Evolutionary conservation across 1,140 invertebrate genomes (phyloP).

Genomic region (Dendroctonus ponderosae): DNA sequence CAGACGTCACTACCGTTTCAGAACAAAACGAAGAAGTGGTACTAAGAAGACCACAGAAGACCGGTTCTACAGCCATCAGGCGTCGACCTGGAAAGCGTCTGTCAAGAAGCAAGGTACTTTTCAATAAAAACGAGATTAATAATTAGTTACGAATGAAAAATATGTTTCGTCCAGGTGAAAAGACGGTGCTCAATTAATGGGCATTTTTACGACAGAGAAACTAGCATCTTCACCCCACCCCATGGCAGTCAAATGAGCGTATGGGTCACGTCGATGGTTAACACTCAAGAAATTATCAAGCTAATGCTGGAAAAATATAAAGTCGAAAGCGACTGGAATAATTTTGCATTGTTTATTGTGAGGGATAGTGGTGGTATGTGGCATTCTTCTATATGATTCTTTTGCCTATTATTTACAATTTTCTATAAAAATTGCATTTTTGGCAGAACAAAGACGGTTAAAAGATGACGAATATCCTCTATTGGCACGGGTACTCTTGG

Average conservation of each 20-base stretch:
- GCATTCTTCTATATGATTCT: too few species aligned
- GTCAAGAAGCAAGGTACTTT: constrained; percentile 61
- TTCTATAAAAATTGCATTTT: constrained; percentile 13
- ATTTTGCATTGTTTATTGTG: constrained; percentile 81
- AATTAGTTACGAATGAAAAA: neutral
- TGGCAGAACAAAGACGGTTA: constrained; percentile 71
- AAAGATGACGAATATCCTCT: constrained; percentile 78
- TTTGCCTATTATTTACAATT: too few species aligned
- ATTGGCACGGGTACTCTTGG: constrained; percentile 71
- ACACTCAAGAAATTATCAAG: constrained; percentile 79
- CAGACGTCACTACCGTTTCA: constrained; percentile 46
- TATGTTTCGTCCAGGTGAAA: constrained; percentile 52
- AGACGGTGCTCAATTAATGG: constrained; percentile 84
- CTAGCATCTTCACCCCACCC: constrained; percentile 82
- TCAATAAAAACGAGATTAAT: neutral
- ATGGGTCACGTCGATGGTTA: constrained; percentile 79
- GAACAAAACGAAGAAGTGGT: constrained; percentile 47
- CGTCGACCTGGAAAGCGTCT: constrained; percentile 66
- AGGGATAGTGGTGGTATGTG: constrained; percentile 76
- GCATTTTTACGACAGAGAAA: constrained; percentile 85
- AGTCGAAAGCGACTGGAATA: constrained; percentile 73
- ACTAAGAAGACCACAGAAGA: constrained; percentile 51
- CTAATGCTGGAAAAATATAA: constrained; percentile 85
- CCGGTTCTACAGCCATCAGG: constrained; percentile 67
- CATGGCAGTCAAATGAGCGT: constrained; percentile 83